These are phyloP conservation scores for Tychaedon coryphoeus DNA, from an alignment of 2,113 vertebrate species.

Conservation along the genomic window DNA sequence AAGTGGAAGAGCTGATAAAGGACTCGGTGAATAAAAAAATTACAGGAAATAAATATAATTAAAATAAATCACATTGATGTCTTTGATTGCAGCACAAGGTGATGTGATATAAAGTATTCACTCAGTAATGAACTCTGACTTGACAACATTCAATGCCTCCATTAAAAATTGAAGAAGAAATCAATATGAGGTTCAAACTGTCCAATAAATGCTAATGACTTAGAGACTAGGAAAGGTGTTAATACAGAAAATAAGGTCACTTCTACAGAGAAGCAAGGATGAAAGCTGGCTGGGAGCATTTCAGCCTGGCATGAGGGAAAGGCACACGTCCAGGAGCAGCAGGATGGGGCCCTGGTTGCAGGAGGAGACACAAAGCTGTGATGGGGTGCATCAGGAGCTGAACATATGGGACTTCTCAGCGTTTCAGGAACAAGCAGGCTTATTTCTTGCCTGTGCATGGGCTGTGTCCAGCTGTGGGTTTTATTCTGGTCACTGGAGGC, in stretches of 20 bases:
- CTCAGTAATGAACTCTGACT: background rate
- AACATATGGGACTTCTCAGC: background rate
- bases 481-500: background rate
- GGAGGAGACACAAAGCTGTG: accelerated
- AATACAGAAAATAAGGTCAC: background rate
- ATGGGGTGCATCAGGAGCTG: background rate
- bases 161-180: constrained; percentile 27
- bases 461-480: background rate
- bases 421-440: background rate
- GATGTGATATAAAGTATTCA: background rate
- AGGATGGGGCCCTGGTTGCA: background rate
- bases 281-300: background rate
- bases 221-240: background rate
- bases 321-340: accelerated
- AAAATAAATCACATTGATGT: constrained; percentile 30
- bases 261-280: background rate
- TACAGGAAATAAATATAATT: constrained; percentile 43
- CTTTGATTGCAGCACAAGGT: background rate
- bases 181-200: background rate
- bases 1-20: constrained; percentile 8
- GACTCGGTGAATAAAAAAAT: constrained; percentile 22
- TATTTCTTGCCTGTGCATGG: background rate
- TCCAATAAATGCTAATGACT: background rate
- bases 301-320: background rate
- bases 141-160: background rate